Conservation (phyloP, 2,113 vertebrate genomes). For the Ophiodon elongatus region DNA sequence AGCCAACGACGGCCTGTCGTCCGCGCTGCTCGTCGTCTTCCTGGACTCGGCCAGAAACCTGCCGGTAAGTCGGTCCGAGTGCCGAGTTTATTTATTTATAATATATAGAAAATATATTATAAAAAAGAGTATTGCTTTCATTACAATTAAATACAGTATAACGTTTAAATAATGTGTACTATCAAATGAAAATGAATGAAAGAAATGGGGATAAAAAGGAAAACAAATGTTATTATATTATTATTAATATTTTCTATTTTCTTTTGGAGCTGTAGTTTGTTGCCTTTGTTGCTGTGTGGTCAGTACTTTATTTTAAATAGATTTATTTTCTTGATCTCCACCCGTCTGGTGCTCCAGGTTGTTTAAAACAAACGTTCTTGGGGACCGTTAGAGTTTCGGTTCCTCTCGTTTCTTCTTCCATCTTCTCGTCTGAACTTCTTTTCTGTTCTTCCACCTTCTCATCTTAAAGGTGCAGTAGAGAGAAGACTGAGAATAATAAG, state of each 20-base stretch:
- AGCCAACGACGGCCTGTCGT: constrained; percentile 92
- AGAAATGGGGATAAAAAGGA: not conserved
- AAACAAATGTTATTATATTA: not conserved
- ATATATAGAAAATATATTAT: not conserved
- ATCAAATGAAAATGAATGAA: not conserved
- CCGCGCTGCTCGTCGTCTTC: constrained; percentile 93
- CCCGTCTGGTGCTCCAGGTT: not conserved
- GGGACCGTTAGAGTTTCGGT: not conserved
- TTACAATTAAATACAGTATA: not conserved
- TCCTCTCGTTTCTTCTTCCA: not conserved
- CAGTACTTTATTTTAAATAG: not conserved
- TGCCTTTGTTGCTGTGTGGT: not conserved
- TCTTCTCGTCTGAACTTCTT: not conserved
- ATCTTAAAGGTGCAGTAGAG: not conserved
- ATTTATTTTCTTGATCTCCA: not conserved
- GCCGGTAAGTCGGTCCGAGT: constrained; percentile 95
- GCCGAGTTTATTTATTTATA: not conserved
- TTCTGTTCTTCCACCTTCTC: not conserved
- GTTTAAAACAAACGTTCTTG: not conserved
- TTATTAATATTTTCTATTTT: not conserved
- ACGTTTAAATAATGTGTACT: too few relatives aligned
- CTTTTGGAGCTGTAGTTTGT: not conserved
- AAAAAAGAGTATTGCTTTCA: not conserved
- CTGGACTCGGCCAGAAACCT: constrained; percentile 94
- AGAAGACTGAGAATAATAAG: not conserved